Evolutionary conservation across 2,888 invertebrate species (phyloP), one percentile per base, ranked within the genome.

Genomic region (Synergus umbraculus): DNA sequence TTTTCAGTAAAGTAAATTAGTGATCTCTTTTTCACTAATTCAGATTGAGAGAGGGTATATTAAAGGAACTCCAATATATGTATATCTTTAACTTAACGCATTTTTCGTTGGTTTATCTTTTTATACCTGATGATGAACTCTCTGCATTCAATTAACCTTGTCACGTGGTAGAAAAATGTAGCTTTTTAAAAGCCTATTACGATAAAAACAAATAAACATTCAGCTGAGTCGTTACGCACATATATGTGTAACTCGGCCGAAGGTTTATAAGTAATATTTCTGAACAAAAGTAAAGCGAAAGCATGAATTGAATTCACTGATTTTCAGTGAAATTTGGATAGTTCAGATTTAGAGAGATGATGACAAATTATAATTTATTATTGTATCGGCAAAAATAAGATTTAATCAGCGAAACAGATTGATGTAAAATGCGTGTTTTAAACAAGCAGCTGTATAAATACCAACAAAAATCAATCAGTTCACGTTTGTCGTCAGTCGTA

Each of bases 61-160:
- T n/a, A n/a, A n/a, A n/a, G n/a, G n/a, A n/a, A n/a, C n/a, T n/a
- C n/a, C n/a, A n/a, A n/a, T n/a, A n/a, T n/a, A n/a, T n/a, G n/a
- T n/a, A n/a, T n/a, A n/a, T n/a, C n/a, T n/a, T n/a, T n/a, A n/a
- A n/a, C n/a, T n/a, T n/a, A n/a, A n/a, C n/a, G n/a, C n/a, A n/a
- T n/a, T n/a, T n/a, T n/a, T n/a, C n/a, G n/a, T 22, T n/a, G 54
- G 54, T n/a, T 54, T 54, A 54, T 54, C 54, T 54, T n/a, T 54
- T 54, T 15, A 54, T 54, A 54, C 7, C 54, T n/a, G n/a, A n/a
- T 54, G 54, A 54, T n/a, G 15, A 15, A 7, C 49, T 15, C 49
- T 49, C 49, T 49, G 49, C 49, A 13, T 15, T 15, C 54, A n/a
- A n/a, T n/a, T n/a, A 54, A 54, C 54, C n/a, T 54, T n/a, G 54